These are phyloP conservation scores for Microcebus murinus DNA, from an alignment of 2,113 vertebrate genomes.

Conservation along the genomic window DNA sequence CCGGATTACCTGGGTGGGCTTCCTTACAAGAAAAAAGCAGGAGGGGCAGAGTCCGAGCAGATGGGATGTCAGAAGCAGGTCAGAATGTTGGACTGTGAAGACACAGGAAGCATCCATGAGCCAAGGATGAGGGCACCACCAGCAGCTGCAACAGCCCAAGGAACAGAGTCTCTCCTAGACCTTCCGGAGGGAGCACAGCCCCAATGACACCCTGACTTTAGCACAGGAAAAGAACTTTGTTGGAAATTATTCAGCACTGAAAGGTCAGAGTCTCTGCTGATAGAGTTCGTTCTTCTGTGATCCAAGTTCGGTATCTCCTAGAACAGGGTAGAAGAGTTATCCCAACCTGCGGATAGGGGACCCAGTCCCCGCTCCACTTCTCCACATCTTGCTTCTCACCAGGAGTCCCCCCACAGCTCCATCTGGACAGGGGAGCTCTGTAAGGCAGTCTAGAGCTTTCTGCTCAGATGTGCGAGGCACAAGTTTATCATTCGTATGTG, in stretches of 20 bases:
- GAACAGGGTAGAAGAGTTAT: not conserved
- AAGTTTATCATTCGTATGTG: not conserved
- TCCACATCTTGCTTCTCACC: not conserved
- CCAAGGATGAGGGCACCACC: not conserved
- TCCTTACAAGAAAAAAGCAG: not conserved
- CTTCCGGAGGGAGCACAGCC: not conserved
- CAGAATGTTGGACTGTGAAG: not conserved
- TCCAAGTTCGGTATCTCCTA: not conserved
- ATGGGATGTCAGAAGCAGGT: too few species aligned
- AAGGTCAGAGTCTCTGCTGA: not conserved
- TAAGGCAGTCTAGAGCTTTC: not conserved
- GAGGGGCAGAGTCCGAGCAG: not conserved
- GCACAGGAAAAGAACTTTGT: not conserved
- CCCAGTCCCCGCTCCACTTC: not conserved
- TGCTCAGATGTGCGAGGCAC: not conserved
- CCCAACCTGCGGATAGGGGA: rapidly evolving
- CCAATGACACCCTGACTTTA: not conserved
- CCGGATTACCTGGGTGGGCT: not conserved
- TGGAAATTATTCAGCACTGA: not conserved
- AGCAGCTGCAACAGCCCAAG: not conserved
- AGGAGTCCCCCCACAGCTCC: not conserved
- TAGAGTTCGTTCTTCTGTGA: not conserved
- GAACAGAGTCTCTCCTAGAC: not conserved
- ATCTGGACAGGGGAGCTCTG: not conserved
- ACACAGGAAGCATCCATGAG: not conserved